Conservation (phyloP, 2,113 vertebrate species). For the Carassius gibelio region DNA sequence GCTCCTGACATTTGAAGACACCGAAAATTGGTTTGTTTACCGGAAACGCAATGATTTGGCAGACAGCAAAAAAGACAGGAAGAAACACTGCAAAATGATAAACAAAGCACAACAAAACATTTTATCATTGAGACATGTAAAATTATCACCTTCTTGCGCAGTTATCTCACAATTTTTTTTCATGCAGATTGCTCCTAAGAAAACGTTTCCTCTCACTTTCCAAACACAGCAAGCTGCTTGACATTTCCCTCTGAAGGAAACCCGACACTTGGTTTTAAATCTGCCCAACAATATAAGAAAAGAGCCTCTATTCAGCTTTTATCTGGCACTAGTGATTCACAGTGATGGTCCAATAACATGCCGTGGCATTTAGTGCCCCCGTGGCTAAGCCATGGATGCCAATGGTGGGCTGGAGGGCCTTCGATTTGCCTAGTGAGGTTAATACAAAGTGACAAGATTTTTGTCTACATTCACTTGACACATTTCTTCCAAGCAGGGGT, state of each 20-base stretch:
- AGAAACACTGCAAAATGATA: not conserved
- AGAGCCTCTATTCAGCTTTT: constrained; percentile 67
- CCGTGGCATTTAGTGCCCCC: constrained; percentile 74
- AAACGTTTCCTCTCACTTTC: not conserved
- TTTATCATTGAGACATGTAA: not conserved
- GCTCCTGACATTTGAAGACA: constrained; percentile 44
- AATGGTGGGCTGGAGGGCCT: constrained; percentile 58
- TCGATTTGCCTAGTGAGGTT: constrained; percentile 66
- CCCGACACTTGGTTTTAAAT: constrained; percentile 37
- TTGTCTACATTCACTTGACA: constrained; percentile 65
- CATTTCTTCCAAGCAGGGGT: constrained; percentile 51
- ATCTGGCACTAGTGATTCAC: constrained; percentile 67
- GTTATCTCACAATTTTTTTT: constrained; percentile 14
- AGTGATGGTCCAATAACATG: constrained; percentile 66
- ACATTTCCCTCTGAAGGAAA: constrained; percentile 51
- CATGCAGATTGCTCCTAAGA: not conserved
- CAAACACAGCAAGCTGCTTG: constrained; percentile 22
- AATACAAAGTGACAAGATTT: constrained; percentile 69
- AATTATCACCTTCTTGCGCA: constrained; percentile 1
- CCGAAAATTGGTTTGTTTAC: constrained; percentile 31
- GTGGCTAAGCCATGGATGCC: constrained; percentile 65
- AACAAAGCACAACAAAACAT: not conserved
- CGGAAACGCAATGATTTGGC: not conserved
- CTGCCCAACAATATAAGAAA: constrained; percentile 55
- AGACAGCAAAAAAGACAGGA: not conserved